Evolutionary conservation across 2,113 vertebrate species (phyloP), one percentile per base, ranked within the genome.

Genomic region (Chroicocephalus ridibundus): DNA sequence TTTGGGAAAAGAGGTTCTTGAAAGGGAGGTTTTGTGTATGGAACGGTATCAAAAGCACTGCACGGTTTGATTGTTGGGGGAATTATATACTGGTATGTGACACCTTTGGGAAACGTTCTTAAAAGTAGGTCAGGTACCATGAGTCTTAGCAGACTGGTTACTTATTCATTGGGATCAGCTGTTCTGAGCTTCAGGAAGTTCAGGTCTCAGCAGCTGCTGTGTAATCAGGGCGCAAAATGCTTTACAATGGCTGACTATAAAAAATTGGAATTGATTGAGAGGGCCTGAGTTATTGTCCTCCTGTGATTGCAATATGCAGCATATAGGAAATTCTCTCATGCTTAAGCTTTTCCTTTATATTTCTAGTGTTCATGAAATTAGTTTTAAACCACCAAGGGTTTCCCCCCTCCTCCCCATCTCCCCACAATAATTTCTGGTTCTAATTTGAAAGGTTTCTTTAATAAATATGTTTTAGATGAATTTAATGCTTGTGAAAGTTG

Each of bases 131-230:
- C 94, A 96, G 90, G 95, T 96, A 95, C 88, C 8, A 1, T 27
- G 81, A 90, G 54, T 86, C 81, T 91, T 87, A 95, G 93, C 64
- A 93, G 68, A 52, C 36, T 86, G 65, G 93, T 94, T 97, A 90
- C 60, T 93, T 94, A 96, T 95, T 97, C 92, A 89, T 86, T 83
- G 62, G 80, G 80, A 97, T 97, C 94, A 97, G 96, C 93, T 96
- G 87, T 85, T 96, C 68, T 74, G 65, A 95, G 84, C 71, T 95
- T 90, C 85, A 94, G 95, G 86, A 96, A 95, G 96, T 95, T 91
- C 90, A 86, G 75, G 82, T 82, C 93, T 94, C 93, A 86, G 86
- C 96, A 98, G 93, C 94, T 98, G 97, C 91, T 93, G 89, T 92
- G 93, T 60, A 95, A 95, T 94, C 95, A 95, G 75, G 77, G 60